Base-by-base conservation (phyloP, 2,888 invertebrate genomes). In the Allolobophora icterica region DNA sequence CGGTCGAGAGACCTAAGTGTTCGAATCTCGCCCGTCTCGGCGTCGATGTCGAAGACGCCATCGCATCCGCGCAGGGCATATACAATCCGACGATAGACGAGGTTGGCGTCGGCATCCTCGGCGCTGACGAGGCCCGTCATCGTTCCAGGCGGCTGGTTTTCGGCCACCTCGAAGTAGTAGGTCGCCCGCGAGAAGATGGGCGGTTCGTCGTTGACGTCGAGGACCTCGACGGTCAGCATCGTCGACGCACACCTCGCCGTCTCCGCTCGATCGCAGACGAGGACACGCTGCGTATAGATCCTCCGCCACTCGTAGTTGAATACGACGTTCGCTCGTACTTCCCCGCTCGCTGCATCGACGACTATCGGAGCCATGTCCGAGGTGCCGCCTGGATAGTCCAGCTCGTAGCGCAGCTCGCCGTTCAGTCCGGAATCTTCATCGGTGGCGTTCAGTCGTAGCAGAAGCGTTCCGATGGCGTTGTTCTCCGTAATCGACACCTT, bases 201-300 rank as follows among this genome's bases (percentile, higher is more conserved):
- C 5, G 87, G 52, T 30, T 93, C 92, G 87, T 93, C 93, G 90
- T 93, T 91, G n/a, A 93, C 92, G 90, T 95, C 94, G 21, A 93
- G 91, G 13, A 95, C 93, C 89, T 92, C 92, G 21, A 95, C 92
- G 24, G 92, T 93, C 0, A 94, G 93, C 15, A 91, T 92, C 19
- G 93, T 93, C 13, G 94, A 93, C 52, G 93, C 93, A 52, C 94
- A 93, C 90, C 92, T 89, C 0, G 93, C 91, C 0, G 94, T 94
- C 13, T 91, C 92, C 0, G 94, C 94, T 71, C 93, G 93, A 92
- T 94, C 94, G 15, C 92, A 93, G n/a, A 94, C 94, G 13, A 93
- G 91, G 15, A 94, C 94, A 6, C 92, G 92, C 91, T 94, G 94
- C 58, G 93, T 92, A 89, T 91, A 84, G 83, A 33, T 13, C n/a